Evolutionary conservation across 1,140 invertebrate genomes (phyloP), one percentile per base, ranked within the genome.

Genomic region (Drosophila navojoa): DNA sequence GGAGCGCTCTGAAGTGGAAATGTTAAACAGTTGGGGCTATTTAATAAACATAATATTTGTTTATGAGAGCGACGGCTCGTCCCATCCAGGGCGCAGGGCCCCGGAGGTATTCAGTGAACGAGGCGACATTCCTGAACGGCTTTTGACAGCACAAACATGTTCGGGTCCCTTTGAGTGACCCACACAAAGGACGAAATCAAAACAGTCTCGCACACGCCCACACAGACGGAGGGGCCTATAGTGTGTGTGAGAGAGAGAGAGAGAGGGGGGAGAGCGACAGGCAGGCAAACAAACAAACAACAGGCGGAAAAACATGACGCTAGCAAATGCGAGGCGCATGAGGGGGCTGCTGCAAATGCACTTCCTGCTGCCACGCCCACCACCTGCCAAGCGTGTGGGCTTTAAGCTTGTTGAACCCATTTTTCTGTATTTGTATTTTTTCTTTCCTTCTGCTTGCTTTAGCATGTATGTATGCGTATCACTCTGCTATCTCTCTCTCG

Each of bases 31-130:
- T 71, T 40, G 69, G 53, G 66, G 81, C 67, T 67, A 80, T 86
- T 86, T 78, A 81, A 87, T 87, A 86, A 86, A 76, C 71, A 87
- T 72, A 81, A 85, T 60, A 80, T 77, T 80, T 80, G 69, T 71
- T 54, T 66, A 59, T 64, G 59, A 60, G 50, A 69, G 60, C 55
- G 67, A 22, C 19, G 19, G 19, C 16, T n/a, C n/a, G 11, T n/a
- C n/a, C 11, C 29, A 13, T 68, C 47, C 63, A 54, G 19, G 19
- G 19, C 27, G 32, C 44, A 52, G 54, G 22, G 49, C 49, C 60
- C 49, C 60, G 42, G 42, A 35, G 25, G 32, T 13, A 49, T 11
- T 25, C 11, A 22, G 55, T 32, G 35, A 13, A 22, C 19, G 13
- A 19, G 11, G 35, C 13, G 16, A 71, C 32, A 55, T 55, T 55